Base-by-base conservation (phyloP, 2,888 invertebrate species). In the Plagodis dolabraria region DNA sequence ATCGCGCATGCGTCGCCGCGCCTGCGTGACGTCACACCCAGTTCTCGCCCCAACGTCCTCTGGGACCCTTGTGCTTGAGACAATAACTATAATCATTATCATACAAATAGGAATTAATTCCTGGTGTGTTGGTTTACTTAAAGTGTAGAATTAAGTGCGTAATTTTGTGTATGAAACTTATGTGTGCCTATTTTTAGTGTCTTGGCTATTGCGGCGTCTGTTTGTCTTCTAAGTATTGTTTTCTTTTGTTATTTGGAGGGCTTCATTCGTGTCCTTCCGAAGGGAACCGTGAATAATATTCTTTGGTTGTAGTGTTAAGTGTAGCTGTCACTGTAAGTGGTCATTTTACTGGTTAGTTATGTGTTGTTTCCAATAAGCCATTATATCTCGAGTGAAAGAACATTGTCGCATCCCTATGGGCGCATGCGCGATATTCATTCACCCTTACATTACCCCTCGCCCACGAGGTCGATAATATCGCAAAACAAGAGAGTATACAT, bases 1-100 rank as follows among this genome's bases (percentile, higher is more conserved):
- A 68, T 47, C 71, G 76, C 92, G 91, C 92, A 87, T 87, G 91
- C 89, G 89, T 73, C 76, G 82, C 74, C 83, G 83, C 86, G 83
- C 83, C 85, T 86, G 71, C 62, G 79, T 89, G 92, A 90, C 89
- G 88, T 89, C 85, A 87, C 75, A 54, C 56, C 68, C 80, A 89
- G 87, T 89, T 74, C 77, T 77, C 67, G 70, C 67, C 72, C 76
- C 75, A 71, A 69, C 78, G 76, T 80, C 81, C 80, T 77, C 70
- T 68, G 74, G 78, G 80, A 80, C 72, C 76, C 75, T 71, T 71
- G 80, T 74, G 65, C 64, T 60, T 12, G 34, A 51, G 22, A 65
- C 40, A 7, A 36, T 36, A 7, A 36, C 58, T 63, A 66, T 57
- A 65, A 53, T 61, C 51, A 65, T 60, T 62, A 64, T 53, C 49